phyloP scores from a whole-genome alignment of 1,140 invertebrate species.

The Pseudomyrmex gracilis region DNA sequence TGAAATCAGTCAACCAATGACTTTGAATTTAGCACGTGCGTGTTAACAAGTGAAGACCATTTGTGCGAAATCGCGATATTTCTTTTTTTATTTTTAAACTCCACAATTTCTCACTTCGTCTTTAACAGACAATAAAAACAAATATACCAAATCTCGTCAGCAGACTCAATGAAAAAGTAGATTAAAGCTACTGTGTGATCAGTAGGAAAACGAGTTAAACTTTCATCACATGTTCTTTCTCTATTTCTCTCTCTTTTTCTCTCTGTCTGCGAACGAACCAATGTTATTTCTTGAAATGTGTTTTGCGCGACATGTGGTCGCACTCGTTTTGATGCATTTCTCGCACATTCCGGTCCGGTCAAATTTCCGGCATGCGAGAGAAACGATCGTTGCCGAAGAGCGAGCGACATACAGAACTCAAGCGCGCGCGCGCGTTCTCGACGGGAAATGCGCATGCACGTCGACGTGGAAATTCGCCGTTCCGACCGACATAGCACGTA shows the following conservation, averaged over 20 bases:
- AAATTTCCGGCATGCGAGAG: constrained; percentile 57
- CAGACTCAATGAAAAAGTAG: neutral
- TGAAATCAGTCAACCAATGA: too few relatives aligned
- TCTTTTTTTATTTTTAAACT: neutral
- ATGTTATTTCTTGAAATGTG: constrained; percentile 42
- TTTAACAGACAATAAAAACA: constrained; percentile 12
- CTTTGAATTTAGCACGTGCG: neutral
- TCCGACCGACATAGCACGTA: constrained; percentile 28
- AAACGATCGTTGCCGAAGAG: constrained; percentile 44
- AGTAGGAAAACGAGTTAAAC: neutral
- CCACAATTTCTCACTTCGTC: neutral
- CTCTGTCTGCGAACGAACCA: neutral
- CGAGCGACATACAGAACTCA: constrained; percentile 1
- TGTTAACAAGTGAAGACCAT: neutral
- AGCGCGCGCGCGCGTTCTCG: constrained; percentile 4
- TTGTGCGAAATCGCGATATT: neutral
- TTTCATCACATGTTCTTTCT: constrained; percentile 21
- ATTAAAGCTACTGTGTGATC: constrained; percentile 13
- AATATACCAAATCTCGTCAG: neutral
- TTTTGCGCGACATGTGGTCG: constrained; percentile 29
- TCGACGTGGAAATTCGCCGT: constrained; percentile 8
- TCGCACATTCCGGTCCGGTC: constrained; percentile 29
- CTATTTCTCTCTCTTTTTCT: neutral
- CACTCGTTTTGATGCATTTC: constrained; percentile 40
- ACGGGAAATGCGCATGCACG: constrained; percentile 56